phyloP scores from a whole-genome alignment of 2,888 invertebrate species.

The Pollenia amentaria region DNA sequence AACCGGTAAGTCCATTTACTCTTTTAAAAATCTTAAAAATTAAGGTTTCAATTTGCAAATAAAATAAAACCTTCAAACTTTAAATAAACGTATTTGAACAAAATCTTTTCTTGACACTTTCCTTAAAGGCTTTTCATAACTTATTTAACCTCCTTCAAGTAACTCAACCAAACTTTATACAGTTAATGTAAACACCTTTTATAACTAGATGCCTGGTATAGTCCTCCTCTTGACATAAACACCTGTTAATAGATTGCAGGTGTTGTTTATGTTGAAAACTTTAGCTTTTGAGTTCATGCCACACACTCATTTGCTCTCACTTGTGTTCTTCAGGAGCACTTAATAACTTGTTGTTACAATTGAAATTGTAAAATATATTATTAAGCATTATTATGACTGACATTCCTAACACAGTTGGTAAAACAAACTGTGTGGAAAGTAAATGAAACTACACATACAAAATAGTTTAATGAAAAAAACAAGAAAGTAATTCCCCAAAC shows the following conservation, averaged over 20 bases:
- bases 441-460: not conserved
- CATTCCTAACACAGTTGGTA: conserved; percentile 20
- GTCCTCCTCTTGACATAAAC: conserved; percentile 1
- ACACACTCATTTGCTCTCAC: not conserved
- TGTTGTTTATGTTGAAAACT: conserved; percentile 15
- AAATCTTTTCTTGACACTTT: not conserved
- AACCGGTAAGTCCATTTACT: conserved; percentile 89
- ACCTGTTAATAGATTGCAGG: conserved; percentile 52
- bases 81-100: not conserved
- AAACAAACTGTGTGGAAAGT: not conserved
- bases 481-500: not conserved
- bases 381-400: conserved; percentile 25
- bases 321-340: not conserved
- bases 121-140: not conserved
- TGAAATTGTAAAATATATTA: conserved; percentile 17
- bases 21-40: no score
- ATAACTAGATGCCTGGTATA: not conserved
- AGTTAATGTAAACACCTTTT: conserved; percentile 28
- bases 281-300: conserved; percentile 4
- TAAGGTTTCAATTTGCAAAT: not conserved
- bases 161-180: not conserved
- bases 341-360: conserved; percentile 23
- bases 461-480: not conserved
- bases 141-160: conserved; percentile 1
- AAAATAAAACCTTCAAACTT: not conserved